A percentile compares a stretch with the other conserved stretches of the same genome.
These are phyloP conservation scores for Petaurus breviceps DNA, from an alignment of 2,113 vertebrate species.

Conservation along the genomic window DNA sequence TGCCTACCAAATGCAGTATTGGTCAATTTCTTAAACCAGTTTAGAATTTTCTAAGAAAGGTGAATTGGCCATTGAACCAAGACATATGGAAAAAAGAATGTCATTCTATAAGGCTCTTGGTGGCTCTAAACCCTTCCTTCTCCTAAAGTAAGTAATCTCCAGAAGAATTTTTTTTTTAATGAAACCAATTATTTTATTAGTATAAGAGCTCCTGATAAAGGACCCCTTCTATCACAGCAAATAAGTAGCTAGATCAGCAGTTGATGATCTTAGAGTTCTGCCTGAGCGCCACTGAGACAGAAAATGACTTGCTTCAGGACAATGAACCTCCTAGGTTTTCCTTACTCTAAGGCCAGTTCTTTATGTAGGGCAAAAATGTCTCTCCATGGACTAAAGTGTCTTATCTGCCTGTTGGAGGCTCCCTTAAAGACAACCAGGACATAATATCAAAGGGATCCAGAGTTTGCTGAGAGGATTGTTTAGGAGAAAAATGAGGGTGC, in stretches of 20 bases:
- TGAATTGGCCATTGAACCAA: neutral
- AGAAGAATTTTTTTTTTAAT: neutral
- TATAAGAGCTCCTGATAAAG: neutral
- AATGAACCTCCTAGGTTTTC: neutral
- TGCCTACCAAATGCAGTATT: neutral
- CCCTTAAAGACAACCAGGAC: neutral
- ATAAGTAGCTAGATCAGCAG: neutral
- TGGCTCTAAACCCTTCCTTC: neutral
- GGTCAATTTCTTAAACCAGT: neutral
- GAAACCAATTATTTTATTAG: neutral
- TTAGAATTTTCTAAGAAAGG: neutral
- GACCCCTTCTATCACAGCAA: neutral
- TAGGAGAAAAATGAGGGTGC: neutral
- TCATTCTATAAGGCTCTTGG: neutral
- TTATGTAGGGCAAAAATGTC: neutral
- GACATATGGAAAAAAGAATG: neutral
- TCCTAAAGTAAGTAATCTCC: neutral
- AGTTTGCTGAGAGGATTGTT: neutral
- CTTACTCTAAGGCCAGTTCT: neutral
- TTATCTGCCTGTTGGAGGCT: neutral
- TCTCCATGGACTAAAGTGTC: neutral
- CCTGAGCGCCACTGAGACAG: neutral
- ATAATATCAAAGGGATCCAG: neutral
- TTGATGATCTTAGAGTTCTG: neutral
- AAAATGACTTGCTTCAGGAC: neutral